These are phyloP conservation scores for Cygnus atratus DNA, from an alignment of 2,113 vertebrate genomes.

Conservation along the genomic window DNA sequence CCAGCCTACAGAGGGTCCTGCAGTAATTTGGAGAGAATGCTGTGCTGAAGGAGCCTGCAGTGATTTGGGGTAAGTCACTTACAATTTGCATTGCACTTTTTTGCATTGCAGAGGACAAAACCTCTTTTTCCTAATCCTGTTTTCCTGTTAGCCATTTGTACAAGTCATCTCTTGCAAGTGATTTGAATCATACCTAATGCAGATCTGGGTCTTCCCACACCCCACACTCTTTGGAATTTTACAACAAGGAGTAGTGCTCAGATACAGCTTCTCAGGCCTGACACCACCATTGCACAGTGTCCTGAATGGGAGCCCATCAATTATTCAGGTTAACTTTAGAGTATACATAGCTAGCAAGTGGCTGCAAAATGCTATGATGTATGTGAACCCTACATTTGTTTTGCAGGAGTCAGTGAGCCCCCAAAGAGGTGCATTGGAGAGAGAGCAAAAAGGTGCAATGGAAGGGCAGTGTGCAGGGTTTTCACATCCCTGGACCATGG, in stretches of 20 bases:
- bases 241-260: not conserved
- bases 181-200: not conserved
- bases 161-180: not conserved
- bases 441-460: not conserved
- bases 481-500: not conserved
- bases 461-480: not conserved
- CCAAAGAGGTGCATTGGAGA: not conserved
- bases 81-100: not conserved
- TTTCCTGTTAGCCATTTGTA: not conserved
- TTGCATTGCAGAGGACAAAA: not conserved
- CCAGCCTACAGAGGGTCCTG: not conserved
- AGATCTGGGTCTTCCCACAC: not conserved
- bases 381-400: fast-evolving
- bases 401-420: not conserved
- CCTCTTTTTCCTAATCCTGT: not conserved
- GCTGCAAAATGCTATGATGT: not conserved
- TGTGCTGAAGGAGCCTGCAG: not conserved
- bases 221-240: not conserved
- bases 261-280: not conserved
- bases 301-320: not conserved
- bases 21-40: not conserved
- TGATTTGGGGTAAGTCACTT: not conserved
- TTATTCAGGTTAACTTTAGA: not conserved
- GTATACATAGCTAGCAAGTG: fast-evolving
- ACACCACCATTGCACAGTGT: not conserved